Evolutionary conservation across 2,113 vertebrate genomes (phyloP).

Genomic region (Addax nasomaculatus): DNA sequence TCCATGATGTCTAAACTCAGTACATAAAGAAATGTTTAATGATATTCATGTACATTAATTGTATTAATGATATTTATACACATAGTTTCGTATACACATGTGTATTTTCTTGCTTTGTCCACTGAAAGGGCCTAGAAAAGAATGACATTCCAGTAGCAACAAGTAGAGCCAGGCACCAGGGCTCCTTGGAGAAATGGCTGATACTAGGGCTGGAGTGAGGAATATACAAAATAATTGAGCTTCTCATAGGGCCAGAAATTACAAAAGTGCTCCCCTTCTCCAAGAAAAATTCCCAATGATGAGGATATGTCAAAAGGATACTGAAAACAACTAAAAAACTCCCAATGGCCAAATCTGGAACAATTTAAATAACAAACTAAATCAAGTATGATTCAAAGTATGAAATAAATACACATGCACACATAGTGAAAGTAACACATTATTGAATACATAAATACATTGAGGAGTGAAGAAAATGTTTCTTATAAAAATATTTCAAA

Average conservation of each 20-base stretch:
- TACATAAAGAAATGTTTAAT: background rate
- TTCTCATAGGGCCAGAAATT: background rate
- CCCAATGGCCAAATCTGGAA: background rate
- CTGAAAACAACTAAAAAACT: background rate
- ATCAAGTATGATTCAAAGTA: background rate
- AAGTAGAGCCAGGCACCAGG: background rate
- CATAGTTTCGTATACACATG: background rate
- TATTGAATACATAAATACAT: background rate
- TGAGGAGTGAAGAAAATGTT: background rate
- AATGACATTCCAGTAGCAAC: background rate
- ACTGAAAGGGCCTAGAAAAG: background rate
- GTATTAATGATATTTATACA: background rate
- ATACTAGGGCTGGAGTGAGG: background rate
- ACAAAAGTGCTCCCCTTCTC: background rate
- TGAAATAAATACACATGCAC: background rate
- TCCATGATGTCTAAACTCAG: background rate
- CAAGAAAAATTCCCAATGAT: background rate
- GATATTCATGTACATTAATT: background rate
- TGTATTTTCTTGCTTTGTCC: background rate
- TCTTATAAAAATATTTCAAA: background rate
- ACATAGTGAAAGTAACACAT: background rate
- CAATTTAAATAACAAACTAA: background rate
- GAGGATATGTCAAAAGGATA: background rate
- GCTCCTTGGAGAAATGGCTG: background rate
- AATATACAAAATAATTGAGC: background rate